Base-by-base conservation (phyloP, 1,140 invertebrate genomes). In the Ctenoplectra terminalis region DNA sequence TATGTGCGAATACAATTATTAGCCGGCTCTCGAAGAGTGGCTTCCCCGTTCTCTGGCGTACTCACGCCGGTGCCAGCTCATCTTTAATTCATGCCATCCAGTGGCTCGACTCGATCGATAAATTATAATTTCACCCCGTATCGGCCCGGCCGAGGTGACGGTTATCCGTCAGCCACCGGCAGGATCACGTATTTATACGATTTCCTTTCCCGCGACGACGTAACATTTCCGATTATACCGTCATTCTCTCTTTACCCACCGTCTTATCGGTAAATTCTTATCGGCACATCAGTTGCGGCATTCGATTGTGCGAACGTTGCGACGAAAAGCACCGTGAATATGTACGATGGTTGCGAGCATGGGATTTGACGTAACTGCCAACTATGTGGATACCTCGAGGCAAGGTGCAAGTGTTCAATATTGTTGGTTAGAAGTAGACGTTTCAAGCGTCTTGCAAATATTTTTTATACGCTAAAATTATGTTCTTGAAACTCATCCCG, bases 31-130 rank as follows among this genome's bases (percentile, higher is more conserved):
- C 48, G 48, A 70, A 64, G 74, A 87, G 85, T 87, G 85, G 87
- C 86, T 87, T 83, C 83, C 72, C 79, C 69, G n/a, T 37, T 74
- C 87, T 69, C 23, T 48, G 82, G 63, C 85, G 85, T 86, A 88
- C 63, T 69, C 83, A 84, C 84, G 84, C 70, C 67, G 61, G 74
- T 74, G 69, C 81, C 77, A 64, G 63, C 91, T 93, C 92, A 93
- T 93, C 91, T 93, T 93, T 93, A 93, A 93, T 93, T 93, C 93
- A 93, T 93, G 90, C 89, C 87, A 91, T 90, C 88, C 92, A 88
- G 91, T 91, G 90, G 90, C 92, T 90, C 87, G 90, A 85, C 85
- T 83, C 88, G 91, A 91, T 93, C 93, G 87, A 93, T 93, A 93
- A 93, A 93, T 93, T 93, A 93, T 93, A 92, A 93, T 93, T 92